These are phyloP conservation scores for Larimichthys polyactis DNA, from an alignment of 2,113 vertebrate genomes.

Conservation along the genomic window DNA sequence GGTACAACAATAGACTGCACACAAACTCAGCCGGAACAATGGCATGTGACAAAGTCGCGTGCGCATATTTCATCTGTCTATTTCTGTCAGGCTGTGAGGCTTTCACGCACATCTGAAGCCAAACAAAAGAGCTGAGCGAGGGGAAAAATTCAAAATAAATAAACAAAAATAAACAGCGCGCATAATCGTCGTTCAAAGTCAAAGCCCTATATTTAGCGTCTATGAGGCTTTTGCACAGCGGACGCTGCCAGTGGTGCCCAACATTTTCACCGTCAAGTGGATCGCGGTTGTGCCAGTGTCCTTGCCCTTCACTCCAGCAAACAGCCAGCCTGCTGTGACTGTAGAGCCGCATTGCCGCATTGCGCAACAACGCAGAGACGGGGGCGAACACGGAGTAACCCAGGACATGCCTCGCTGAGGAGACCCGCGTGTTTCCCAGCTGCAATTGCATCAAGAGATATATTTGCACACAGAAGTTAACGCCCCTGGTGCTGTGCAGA, in stretches of 20 bases:
- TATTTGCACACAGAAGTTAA: conserved; percentile 37
- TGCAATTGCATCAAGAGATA: conserved; percentile 53
- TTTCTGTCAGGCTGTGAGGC: not conserved
- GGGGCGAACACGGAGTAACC: conserved; percentile 67
- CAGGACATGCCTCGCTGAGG: conserved; percentile 65
- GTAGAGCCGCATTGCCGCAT: conserved; percentile 80
- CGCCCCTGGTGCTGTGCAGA: conserved; percentile 12
- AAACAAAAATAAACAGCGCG: conserved; percentile 17
- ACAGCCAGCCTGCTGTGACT: conserved; percentile 65
- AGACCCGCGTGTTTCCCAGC: conserved; percentile 63
- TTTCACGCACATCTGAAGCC: conserved; percentile 11
- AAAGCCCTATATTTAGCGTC: conserved; percentile 25
- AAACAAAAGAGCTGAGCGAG: conserved; percentile 42
- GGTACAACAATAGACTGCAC: conserved; percentile 43
- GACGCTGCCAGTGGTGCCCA: conserved; percentile 3
- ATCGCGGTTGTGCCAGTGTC: conserved; percentile 41
- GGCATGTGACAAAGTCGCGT: conserved; percentile 16
- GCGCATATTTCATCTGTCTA: not conserved
- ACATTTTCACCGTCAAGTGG: conserved; percentile 33
- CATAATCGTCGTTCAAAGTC: conserved; percentile 7
- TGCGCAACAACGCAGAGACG: conserved; percentile 81
- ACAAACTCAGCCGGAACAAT: conserved; percentile 33
- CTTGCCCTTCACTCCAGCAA: conserved; percentile 67
- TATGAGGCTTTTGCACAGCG: not conserved
- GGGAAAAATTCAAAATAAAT: too few relatives aligned